A percentile compares a stretch with the other conserved stretches of the same genome.
These are phyloP conservation scores for Triplophysa siluroides DNA, from an alignment of 2,113 vertebrate genomes.

Conservation along the genomic window DNA sequence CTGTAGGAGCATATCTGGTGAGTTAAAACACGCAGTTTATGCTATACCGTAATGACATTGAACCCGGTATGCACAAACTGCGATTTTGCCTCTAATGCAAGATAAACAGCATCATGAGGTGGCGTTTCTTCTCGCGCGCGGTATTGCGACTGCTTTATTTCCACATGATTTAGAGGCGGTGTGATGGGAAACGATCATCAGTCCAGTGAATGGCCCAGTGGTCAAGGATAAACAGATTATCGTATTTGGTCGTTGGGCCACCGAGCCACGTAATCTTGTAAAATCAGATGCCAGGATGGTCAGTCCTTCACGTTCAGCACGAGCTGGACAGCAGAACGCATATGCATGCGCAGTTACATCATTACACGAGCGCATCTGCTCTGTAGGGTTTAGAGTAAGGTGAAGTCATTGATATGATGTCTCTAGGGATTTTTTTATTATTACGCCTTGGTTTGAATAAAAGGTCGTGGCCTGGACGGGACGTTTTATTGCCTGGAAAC, in stretches of 20 bases:
- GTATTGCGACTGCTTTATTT: constrained; percentile 83
- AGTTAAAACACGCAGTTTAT: constrained; percentile 81
- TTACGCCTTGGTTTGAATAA: too few relatives aligned
- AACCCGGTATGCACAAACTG: constrained; percentile 83
- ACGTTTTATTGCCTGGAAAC: too few relatives aligned
- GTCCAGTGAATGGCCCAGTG: constrained; percentile 84
- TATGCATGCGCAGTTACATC: neutral
- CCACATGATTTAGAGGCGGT: constrained; percentile 10
- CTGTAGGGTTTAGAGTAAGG: neutral
- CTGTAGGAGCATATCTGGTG: constrained; percentile 97
- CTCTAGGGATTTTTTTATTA: too few relatives aligned
- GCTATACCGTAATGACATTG: constrained; percentile 75
- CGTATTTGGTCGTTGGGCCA: neutral
- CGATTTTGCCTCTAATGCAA: constrained; percentile 87
- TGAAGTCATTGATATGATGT: neutral
- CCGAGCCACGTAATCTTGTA: neutral
- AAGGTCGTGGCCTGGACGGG: neutral
- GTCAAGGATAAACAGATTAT: neutral
- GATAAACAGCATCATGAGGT: neutral
- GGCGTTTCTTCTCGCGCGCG: neutral
- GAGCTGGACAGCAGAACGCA: neutral
- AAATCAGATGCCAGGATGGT: neutral
- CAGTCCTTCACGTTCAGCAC: neutral
- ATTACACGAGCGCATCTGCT: neutral
- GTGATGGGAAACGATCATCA: neutral